phyloP scores from a whole-genome alignment of 2,888 invertebrate species.

The Pseudococcus longispinus region DNA sequence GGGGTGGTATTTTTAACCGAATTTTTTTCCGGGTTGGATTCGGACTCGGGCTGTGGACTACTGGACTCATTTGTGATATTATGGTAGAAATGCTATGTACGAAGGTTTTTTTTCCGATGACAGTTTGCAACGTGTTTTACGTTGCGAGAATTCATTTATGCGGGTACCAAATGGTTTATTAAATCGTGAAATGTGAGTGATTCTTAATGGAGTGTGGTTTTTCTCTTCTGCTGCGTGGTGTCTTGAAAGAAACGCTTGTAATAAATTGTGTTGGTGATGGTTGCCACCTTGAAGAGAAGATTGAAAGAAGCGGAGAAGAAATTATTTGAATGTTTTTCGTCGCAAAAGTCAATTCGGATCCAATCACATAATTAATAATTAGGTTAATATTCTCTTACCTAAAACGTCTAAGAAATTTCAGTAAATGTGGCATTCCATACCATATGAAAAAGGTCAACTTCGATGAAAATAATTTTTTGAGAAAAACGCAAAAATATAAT shows the following conservation, averaged over 20 bases:
- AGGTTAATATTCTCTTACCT: no score
- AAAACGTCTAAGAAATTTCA: no score
- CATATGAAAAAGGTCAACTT: no score
- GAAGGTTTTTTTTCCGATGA: neutral
- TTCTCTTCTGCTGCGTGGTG: neutral
- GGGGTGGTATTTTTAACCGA: neutral
- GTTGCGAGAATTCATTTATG: neutral
- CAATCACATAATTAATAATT: neutral
- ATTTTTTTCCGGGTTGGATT: neutral
- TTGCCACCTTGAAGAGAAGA: neutral
- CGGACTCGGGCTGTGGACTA: no score
- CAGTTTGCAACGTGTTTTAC: neutral
- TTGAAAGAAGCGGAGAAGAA: neutral
- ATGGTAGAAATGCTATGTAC: neutral
- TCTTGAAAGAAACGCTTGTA: neutral
- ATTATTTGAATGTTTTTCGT: neutral
- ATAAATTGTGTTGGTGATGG: neutral
- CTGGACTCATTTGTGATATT: neutral
- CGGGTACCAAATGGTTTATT: slow-evolving; percentile 1
- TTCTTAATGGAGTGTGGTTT: neutral
- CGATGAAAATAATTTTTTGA: no score
- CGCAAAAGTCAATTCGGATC: neutral
- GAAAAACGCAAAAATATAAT: no score
- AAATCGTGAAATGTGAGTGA: neutral
- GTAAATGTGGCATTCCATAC: no score